Base-by-base conservation (phyloP, 2,797 vertebrate genomes). In the Distichodus sexfasciatus region DNA sequence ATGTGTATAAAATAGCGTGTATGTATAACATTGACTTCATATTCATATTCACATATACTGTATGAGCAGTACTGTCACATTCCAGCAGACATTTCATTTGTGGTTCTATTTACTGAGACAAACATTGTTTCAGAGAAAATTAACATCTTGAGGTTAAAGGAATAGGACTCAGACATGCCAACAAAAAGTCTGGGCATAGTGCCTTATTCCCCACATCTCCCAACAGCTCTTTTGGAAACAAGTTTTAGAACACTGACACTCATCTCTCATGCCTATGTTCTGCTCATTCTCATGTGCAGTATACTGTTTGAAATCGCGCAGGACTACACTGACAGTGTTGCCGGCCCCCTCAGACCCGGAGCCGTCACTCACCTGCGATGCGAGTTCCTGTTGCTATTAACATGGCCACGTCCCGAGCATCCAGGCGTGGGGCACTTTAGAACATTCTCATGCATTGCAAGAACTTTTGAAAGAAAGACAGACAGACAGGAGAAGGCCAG, bases 321-420 rank as follows among this genome's bases (percentile, higher is more conserved):
- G 33, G 41, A 51, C 63, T 63, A 62, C 35, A 74, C 50, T 29
- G 26, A 54, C 61, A 63, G 59, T 46, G 24, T 48, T n/a, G 43
- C 38, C 51, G 58, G 71, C 59, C 23, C 43, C 60, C 53, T 40
- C 47, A 33, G 58, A 23, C 24, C 26, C 23, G 23, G 24, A 38
- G 62, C 50, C 54, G 67, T 81, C 77, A 91, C 96, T 96, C 94
- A 99, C 97, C 97, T 99, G 91, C 97, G 89, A 83, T 99, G 97
- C 24, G 97, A 99, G 92, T 99, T 99, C 95, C 97, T 96, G 96
- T 99, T 99, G 95, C 97, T 99, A 93, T 99, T 99, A 89, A 99
- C 96, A 83, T 99, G 97, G 83, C 97, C 97, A 76, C 97, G 95
- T 92, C 97, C 97, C 77, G 97, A 98, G 92, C 97, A 99, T 92